Percentiles rank a stretch among this genome's conserved stretches.
phyloP scores from a whole-genome alignment of 2,888 invertebrate genomes.

The Catocala fraxini region DNA sequence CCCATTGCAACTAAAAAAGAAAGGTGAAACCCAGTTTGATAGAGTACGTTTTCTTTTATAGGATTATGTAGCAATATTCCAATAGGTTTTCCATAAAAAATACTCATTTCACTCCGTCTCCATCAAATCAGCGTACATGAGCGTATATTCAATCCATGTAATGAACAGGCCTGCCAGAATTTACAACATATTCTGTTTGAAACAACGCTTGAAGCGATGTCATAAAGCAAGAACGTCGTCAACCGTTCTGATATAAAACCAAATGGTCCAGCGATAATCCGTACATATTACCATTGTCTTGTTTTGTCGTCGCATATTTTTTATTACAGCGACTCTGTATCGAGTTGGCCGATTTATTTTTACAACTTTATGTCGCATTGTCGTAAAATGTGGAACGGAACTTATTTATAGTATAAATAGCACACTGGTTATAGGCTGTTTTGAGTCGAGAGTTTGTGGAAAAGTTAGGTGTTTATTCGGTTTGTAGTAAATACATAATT shows the following conservation, averaged over 20 bases:
- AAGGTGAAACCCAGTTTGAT: too few species aligned
- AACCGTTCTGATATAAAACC: conserved; percentile 72
- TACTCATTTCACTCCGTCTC: not conserved
- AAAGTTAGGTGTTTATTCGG: conserved; percentile 16
- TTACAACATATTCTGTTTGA: conserved; percentile 10
- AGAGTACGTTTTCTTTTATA: too few species aligned
- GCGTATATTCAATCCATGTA: conserved; percentile 21
- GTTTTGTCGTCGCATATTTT: conserved; percentile 67
- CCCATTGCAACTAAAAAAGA: too few species aligned
- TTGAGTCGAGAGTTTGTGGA: conserved; percentile 40
- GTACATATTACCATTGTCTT: conserved; percentile 69
- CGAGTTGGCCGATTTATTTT: conserved; percentile 61
- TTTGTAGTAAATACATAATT: too few species aligned
- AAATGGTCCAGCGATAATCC: conserved; percentile 79
- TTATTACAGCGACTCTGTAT: conserved; percentile 55
- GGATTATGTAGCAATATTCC: too few species aligned
- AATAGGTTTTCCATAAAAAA: too few species aligned
- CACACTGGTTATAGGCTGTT: conserved; percentile 24
- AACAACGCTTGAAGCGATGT: conserved; percentile 22
- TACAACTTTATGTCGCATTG: conserved; percentile 48
- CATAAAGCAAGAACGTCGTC: conserved; percentile 56
- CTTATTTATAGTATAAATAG: conserved; percentile 48
- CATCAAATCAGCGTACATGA: conserved; percentile 6
- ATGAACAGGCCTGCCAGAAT: conserved; percentile 10
- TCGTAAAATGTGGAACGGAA: conserved; percentile 45